Conservation (phyloP, 2,113 vertebrate species). For the Tupaia tana region DNA sequence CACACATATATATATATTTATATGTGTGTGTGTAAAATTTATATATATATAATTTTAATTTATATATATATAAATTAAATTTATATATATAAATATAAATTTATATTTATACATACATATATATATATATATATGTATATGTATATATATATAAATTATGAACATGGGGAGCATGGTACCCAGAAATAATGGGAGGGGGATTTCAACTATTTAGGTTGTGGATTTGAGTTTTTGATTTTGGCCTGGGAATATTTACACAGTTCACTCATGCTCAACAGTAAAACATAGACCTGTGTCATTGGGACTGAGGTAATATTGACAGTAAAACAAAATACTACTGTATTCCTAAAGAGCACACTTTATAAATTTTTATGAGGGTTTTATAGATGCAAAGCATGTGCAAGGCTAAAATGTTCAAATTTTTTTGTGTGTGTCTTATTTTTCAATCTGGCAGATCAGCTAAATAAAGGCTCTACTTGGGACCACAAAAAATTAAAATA, state of each 20-base stretch:
- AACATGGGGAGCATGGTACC: neutral
- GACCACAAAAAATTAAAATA: constrained; percentile 41
- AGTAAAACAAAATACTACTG: neutral
- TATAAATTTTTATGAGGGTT: constrained; percentile 15
- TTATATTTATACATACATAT: no score
- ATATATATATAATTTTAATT: no score
- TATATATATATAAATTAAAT: no score
- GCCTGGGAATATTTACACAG: neutral
- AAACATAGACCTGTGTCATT: neutral
- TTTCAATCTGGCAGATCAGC: neutral
- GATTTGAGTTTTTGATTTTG: neutral
- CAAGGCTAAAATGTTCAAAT: neutral
- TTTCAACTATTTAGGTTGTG: neutral
- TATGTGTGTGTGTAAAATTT: no score
- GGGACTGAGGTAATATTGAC: constrained; percentile 4
- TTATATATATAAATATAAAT: no score
- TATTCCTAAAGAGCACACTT: neutral
- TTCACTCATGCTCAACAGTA: constrained; percentile 35
- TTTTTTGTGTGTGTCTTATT: neutral
- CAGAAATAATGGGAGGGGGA: neutral
- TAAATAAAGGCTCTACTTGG: constrained; percentile 34
- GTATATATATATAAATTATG: neutral
- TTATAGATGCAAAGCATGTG: constrained; percentile 47
- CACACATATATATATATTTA: no score
- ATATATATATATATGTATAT: no score